Conservation (phyloP, 30 jellyfish, hydroid and myxozoan genomes). For the Cassiopea andromeda region DNA sequence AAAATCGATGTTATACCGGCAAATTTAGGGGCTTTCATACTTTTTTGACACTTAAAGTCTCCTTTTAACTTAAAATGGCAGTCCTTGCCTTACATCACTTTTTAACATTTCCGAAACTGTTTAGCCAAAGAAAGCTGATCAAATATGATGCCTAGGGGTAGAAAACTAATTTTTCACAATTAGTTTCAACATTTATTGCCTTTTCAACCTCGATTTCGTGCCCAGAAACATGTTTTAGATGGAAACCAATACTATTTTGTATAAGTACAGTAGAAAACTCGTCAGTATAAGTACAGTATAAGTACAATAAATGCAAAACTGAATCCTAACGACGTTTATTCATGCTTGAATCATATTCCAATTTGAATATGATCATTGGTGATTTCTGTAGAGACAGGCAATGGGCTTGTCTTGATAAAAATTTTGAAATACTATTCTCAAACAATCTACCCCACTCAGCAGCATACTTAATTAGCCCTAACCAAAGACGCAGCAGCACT, state of each 20-base stretch:
- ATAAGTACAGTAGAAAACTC: not conserved
- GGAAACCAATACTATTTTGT: slow-evolving; percentile 1
- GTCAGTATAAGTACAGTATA: not conserved
- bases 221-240: not conserved
- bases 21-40: slow-evolving; percentile 30
- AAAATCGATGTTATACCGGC: slow-evolving; percentile 64
- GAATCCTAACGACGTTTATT: not conserved
- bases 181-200: not conserved
- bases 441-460: not conserved
- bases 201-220: not conserved
- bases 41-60: slow-evolving; percentile 32
- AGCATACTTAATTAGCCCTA: not conserved
- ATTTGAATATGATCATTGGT: not conserved
- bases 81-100: not conserved
- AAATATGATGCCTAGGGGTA: not conserved
- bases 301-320: not conserved
- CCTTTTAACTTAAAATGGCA: slow-evolving; percentile 22
- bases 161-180: not conserved
- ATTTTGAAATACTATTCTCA: not conserved
- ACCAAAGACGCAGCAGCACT: not conserved
- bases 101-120: not conserved
- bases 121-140: not conserved
- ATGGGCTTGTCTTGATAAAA: not conserved
- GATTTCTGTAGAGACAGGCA: not conserved
- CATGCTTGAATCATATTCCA: not conserved